phyloP scores from a whole-genome alignment of 2,113 vertebrate genomes.

The Strix uralensis region DNA sequence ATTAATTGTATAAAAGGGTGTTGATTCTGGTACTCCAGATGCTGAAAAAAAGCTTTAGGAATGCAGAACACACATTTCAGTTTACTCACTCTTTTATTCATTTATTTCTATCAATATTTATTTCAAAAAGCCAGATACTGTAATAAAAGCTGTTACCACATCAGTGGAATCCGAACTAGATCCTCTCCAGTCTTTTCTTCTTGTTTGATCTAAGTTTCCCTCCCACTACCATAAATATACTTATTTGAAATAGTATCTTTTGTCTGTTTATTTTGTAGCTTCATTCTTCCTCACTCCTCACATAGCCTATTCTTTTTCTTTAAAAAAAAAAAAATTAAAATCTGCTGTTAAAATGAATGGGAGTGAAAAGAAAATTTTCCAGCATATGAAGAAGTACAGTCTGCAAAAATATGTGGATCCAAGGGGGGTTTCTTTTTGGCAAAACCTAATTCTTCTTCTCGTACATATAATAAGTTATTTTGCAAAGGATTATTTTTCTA shows the following conservation, averaged over 20 bases:
- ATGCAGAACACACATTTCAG: slow-evolving; percentile 1
- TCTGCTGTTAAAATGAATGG: slow-evolving; percentile 18
- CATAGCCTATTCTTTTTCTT: background rate
- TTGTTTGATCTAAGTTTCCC: slow-evolving; percentile 17
- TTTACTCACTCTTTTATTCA: slow-evolving; percentile 18
- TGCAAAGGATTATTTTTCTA: background rate
- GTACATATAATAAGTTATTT: background rate
- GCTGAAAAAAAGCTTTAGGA: background rate
- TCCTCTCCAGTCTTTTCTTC: background rate
- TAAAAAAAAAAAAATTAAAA: background rate
- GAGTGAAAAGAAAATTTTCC: background rate
- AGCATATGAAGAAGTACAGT: background rate
- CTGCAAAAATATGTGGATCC: background rate
- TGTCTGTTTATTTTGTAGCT: background rate
- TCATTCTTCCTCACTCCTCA: background rate
- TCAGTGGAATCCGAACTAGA: background rate
- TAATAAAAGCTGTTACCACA: slow-evolving; percentile 9
- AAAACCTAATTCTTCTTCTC: background rate
- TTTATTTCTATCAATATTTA: slow-evolving; percentile 34
- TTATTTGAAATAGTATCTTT: slow-evolving; percentile 7
- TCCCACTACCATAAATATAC: slow-evolving; percentile 1
- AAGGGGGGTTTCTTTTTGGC: background rate
- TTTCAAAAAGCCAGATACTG: background rate
- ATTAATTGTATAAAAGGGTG: slow-evolving; percentile 52
- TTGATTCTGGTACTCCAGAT: slow-evolving; percentile 18